These are phyloP conservation scores for Trichopoda pennipes DNA, from an alignment of 2,888 invertebrate genomes.

Conservation along the genomic window DNA sequence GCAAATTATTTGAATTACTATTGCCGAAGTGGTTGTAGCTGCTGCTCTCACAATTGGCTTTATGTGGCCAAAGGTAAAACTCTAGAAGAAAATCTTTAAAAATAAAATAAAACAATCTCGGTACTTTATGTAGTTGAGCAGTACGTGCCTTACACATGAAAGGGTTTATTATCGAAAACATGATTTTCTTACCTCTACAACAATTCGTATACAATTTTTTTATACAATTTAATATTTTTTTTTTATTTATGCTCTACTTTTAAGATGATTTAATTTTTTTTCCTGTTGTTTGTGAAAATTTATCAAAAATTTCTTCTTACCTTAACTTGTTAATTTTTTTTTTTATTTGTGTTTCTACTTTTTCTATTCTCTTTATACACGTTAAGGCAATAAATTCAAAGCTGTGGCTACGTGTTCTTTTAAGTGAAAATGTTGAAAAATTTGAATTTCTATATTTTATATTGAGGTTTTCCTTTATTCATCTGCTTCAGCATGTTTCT, in stretches of 20 bases:
- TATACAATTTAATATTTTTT: neutral
- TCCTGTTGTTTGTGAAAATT: slow-evolving; percentile 21
- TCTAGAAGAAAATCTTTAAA: neutral
- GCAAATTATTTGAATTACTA: slow-evolving; percentile 74
- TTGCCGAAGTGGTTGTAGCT: slow-evolving; percentile 30
- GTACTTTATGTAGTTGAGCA: slow-evolving; percentile 63
- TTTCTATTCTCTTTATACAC: slow-evolving; percentile 49
- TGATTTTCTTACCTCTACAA: slow-evolving; percentile 16
- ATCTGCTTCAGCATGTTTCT: slow-evolving; percentile 3
- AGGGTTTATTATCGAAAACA: slow-evolving; percentile 48
- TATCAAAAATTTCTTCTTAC: slow-evolving; percentile 34
- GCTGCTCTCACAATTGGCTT: slow-evolving; percentile 22
- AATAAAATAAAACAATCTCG: slow-evolving; percentile 60
- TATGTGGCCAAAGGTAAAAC: neutral
- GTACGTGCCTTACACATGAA: slow-evolving; percentile 67
- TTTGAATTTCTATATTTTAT: slow-evolving; percentile 67
- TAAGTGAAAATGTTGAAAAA: slow-evolving; percentile 66
- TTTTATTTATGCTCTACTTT: neutral
- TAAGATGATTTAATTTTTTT: slow-evolving; percentile 29
- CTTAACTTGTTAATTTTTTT: slow-evolving; percentile 56
- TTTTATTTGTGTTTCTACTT: slow-evolving; percentile 32
- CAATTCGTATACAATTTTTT: slow-evolving; percentile 1
- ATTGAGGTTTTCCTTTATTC: slow-evolving; percentile 50
- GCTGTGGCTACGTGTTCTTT: slow-evolving; percentile 69
- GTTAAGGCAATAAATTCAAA: slow-evolving; percentile 67